Conservation (phyloP, 1,140 invertebrate genomes). For the Drosophila albomicans region DNA sequence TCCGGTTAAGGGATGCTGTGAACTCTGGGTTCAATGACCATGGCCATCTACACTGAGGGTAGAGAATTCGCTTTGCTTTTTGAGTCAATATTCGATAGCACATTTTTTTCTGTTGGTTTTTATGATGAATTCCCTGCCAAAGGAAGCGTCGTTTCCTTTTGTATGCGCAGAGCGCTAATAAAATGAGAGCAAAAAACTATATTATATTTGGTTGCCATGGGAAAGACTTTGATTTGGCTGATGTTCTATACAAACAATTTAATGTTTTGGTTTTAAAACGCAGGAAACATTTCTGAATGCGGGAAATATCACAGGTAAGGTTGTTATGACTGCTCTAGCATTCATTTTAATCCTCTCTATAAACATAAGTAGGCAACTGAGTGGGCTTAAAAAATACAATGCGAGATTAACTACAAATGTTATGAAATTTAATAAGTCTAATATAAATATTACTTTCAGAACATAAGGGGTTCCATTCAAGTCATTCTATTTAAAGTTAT, state of each 20-base stretch:
- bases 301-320: too few species aligned
- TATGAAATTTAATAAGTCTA: too few species aligned
- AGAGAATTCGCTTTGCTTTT: not conserved
- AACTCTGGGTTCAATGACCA: conserved; percentile 60
- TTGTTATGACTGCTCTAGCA: too few species aligned
- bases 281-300: too few species aligned
- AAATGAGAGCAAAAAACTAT: not conserved
- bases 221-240: too few species aligned
- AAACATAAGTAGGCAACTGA: too few species aligned
- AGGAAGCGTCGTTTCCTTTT: not conserved
- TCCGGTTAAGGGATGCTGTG: conserved; percentile 58
- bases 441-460: too few species aligned
- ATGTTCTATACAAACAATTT: too few species aligned
- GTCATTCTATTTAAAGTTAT: too few species aligned
- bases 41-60: conserved; percentile 14
- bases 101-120: not conserved
- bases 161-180: not conserved
- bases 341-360: not conserved
- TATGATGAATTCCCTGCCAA: not conserved
- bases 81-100: conserved; percentile 2
- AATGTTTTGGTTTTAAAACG: not conserved
- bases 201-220: not conserved
- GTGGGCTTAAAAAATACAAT: not conserved
- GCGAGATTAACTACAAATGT: too few species aligned
- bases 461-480: too few species aligned